Conservation (phyloP, 2,797 vertebrate genomes). For the Scolopax rusticola region DNA sequence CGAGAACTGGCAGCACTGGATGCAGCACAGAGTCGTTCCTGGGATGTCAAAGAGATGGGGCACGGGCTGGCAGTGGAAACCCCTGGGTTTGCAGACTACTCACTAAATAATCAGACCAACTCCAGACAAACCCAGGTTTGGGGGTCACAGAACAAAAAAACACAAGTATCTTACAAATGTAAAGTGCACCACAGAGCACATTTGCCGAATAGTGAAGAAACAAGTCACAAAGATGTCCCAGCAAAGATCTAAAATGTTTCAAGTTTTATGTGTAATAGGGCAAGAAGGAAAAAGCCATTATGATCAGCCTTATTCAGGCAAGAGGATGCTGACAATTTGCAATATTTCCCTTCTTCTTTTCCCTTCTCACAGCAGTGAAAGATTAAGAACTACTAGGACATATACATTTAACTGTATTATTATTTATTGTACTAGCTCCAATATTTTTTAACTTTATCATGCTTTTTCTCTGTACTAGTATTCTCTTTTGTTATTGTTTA, state of each 20-base stretch:
- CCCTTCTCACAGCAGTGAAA: background rate
- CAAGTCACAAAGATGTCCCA: background rate
- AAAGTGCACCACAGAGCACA: background rate
- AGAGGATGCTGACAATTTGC: background rate
- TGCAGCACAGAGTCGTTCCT: background rate
- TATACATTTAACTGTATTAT: background rate
- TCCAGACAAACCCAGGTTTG: background rate
- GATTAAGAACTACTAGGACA: background rate
- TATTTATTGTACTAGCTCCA: background rate
- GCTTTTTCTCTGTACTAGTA: background rate
- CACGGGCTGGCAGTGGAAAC: background rate
- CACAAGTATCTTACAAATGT: background rate
- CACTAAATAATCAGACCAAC: fast-evolving
- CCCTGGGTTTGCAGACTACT: background rate
- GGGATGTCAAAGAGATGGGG: background rate
- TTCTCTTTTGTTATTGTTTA: background rate
- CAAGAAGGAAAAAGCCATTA: background rate
- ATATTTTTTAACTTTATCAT: background rate
- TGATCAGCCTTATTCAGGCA: background rate
- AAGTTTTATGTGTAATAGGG: background rate
- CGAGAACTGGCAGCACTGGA: background rate
- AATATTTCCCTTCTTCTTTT: background rate
- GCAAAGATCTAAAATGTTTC: background rate
- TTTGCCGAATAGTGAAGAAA: background rate
- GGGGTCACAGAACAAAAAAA: background rate